Conservation (phyloP, 1,140 invertebrate species). For the Nylanderia fulva region DNA sequence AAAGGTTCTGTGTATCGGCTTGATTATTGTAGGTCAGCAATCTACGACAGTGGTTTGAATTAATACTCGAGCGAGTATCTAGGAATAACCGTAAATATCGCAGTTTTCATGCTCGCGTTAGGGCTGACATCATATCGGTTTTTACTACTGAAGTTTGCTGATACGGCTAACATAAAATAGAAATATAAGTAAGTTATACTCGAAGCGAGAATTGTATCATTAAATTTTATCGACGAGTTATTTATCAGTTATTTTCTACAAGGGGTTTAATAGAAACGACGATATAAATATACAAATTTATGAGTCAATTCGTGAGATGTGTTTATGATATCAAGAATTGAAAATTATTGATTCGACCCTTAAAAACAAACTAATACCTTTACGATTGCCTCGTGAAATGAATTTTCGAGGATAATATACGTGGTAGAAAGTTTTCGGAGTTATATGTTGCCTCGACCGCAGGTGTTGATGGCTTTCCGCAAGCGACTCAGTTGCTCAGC, state of each 20-base stretch:
- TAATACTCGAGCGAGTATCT: constrained; percentile 8
- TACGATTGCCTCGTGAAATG: constrained; percentile 22
- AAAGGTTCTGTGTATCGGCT: background rate
- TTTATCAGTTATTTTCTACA: background rate
- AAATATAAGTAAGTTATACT: background rate
- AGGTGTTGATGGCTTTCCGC: constrained; percentile 73
- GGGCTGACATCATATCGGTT: background rate
- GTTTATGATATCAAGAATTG: background rate
- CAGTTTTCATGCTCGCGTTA: background rate
- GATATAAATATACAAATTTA: background rate
- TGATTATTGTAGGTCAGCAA: constrained; percentile 11
- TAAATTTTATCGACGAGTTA: background rate
- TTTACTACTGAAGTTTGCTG: constrained; percentile 7
- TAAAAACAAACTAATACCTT: background rate
- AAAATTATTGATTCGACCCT: background rate
- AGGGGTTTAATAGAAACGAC: background rate
- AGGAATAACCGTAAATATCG: constrained; percentile 35
- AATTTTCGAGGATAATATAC: background rate
- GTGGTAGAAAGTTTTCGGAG: constrained; percentile 41
- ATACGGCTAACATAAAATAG: background rate
- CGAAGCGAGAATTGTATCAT: background rate
- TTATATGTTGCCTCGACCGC: constrained; percentile 64
- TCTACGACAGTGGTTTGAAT: constrained; percentile 8
- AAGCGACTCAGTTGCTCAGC: constrained; percentile 68
- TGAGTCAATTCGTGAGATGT: background rate